Evolutionary conservation across 2,113 vertebrate species (phyloP).

Genomic region (Orientallactaga bullata): DNA sequence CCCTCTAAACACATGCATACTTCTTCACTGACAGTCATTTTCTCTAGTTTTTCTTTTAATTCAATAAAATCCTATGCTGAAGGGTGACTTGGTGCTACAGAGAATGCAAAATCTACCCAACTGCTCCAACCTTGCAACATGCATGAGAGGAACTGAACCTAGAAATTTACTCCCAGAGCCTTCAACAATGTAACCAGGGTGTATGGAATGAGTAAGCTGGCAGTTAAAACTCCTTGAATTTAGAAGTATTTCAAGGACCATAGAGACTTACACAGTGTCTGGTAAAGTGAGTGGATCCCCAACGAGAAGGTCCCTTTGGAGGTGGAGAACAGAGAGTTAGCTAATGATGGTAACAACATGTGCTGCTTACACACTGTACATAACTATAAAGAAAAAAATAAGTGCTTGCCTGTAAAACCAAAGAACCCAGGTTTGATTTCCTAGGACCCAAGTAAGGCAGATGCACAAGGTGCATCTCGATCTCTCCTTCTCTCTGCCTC

Average conservation of each 20-base stretch:
- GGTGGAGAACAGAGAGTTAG: too few relatives aligned
- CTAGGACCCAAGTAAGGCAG: too few relatives aligned
- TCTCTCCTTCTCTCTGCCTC: too few relatives aligned
- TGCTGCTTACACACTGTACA: too few relatives aligned
- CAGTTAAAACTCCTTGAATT: slow-evolving; percentile 5
- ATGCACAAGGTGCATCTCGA: too few relatives aligned
- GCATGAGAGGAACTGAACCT: not conserved
- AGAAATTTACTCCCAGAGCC: not conserved
- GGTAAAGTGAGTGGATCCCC: too few relatives aligned
- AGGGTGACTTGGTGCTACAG: not conserved
- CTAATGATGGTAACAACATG: too few relatives aligned
- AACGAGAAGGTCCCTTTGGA: too few relatives aligned
- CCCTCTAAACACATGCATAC: not conserved
- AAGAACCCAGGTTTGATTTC: too few relatives aligned
- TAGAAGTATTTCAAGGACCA: not conserved
- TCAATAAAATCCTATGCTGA: not conserved
- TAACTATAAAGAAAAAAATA: too few relatives aligned
- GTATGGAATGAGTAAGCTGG: not conserved
- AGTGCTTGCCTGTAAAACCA: too few relatives aligned
- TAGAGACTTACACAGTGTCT: too few relatives aligned
- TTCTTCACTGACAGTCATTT: slow-evolving; percentile 12
- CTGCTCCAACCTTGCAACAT: not conserved
- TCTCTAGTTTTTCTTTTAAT: not conserved
- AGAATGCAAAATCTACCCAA: not conserved
- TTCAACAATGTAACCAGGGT: not conserved